These are phyloP conservation scores for Montipora capricornis DNA, from an alignment of 64 coral and sea anemone species.

Conservation along the genomic window DNA sequence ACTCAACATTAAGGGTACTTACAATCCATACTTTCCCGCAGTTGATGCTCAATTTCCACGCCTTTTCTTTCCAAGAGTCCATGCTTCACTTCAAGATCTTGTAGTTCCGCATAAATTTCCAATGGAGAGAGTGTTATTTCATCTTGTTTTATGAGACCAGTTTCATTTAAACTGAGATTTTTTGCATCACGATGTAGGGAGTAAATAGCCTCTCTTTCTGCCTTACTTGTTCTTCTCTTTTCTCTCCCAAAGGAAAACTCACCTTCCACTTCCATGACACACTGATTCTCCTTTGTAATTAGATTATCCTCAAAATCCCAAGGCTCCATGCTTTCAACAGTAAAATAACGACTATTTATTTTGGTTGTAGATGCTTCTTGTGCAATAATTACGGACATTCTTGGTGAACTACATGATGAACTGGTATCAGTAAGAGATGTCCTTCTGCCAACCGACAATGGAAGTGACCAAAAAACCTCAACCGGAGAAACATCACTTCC, in stretches of 20 bases:
- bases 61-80: constrained; percentile 78
- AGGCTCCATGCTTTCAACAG: constrained; percentile 81
- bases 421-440: constrained; percentile 65
- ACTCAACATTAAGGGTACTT: constrained; percentile 20
- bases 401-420: constrained; percentile 70
- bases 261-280: constrained; percentile 81
- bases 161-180: neutral
- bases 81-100: constrained; percentile 67
- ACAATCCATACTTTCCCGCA: constrained; percentile 82
- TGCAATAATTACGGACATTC: constrained; percentile 94
- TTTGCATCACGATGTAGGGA: constrained; percentile 70
- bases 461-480: constrained; percentile 26
- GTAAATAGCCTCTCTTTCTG: constrained; percentile 74
- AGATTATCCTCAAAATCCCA: constrained; percentile 42
- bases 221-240: constrained; percentile 62
- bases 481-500: neutral
- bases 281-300: constrained; percentile 42
- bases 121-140: constrained; percentile 77
- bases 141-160: constrained; percentile 82
- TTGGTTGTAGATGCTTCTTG: constrained; percentile 90
- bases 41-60: constrained; percentile 72
- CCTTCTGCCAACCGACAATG: neutral
- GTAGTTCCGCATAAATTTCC: constrained; percentile 75
- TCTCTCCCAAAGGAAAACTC: constrained; percentile 81
- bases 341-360: constrained; percentile 91